Conservation (phyloP, 2,797 vertebrate genomes). For the Periparus ater region DNA sequence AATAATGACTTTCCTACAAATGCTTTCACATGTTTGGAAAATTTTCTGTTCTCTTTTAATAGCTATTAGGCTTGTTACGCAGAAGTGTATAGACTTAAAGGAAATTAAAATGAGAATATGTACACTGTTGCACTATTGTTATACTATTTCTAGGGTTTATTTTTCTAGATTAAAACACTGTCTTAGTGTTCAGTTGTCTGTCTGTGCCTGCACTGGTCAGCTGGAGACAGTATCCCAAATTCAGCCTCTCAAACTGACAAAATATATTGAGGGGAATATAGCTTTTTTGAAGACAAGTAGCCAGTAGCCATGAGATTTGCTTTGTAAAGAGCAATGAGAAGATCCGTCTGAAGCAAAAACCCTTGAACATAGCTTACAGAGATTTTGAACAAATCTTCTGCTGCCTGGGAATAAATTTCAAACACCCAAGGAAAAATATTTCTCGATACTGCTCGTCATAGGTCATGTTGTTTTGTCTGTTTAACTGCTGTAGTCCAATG, state of each 20-base stretch:
- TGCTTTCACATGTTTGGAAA: slow-evolving; percentile 41
- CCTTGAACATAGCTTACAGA: background rate
- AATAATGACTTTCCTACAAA: slow-evolving; percentile 53
- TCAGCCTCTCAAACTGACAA: background rate
- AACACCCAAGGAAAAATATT: background rate
- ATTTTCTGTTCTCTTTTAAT: slow-evolving; percentile 66
- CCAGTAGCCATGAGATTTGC: background rate
- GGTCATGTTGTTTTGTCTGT: background rate
- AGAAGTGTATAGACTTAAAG: slow-evolving; percentile 43
- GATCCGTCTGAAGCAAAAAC: background rate
- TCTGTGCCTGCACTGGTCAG: background rate
- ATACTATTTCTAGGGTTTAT: background rate
- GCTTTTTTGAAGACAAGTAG: background rate
- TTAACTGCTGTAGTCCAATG: background rate
- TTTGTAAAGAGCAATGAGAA: background rate
- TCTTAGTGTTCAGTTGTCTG: background rate
- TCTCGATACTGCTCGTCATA: background rate
- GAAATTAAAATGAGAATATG: slow-evolving; percentile 57
- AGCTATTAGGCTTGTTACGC: slow-evolving; percentile 35
- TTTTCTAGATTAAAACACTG: background rate
- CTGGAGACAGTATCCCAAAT: background rate
- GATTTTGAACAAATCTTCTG: background rate
- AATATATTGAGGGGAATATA: background rate
- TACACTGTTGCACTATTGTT: background rate
- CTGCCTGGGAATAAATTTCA: background rate